These are phyloP conservation scores for Urechis unicinctus DNA, from an alignment of 2,888 invertebrate genomes.

Conservation along the genomic window DNA sequence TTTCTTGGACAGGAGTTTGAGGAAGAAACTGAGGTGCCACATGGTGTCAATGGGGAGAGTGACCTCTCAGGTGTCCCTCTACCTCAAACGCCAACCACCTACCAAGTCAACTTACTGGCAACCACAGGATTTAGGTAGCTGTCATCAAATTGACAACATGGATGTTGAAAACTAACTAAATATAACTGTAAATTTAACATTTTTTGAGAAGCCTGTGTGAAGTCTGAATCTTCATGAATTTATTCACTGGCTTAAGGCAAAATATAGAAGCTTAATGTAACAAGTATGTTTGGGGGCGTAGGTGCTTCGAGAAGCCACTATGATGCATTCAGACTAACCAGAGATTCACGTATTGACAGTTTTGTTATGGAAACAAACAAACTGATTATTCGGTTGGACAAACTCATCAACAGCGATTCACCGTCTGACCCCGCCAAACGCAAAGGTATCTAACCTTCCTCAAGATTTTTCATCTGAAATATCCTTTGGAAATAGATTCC, in stretches of 20 bases:
- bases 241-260: too few relatives aligned
- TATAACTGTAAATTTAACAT: background rate
- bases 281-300: too few relatives aligned
- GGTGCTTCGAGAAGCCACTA: constrained; percentile 64
- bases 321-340: constrained; percentile 65
- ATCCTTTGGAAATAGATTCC: too few relatives aligned
- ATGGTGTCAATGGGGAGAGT: background rate
- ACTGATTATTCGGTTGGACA: constrained; percentile 84
- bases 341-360: constrained; percentile 71
- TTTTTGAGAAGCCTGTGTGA: background rate
- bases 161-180: background rate
- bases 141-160: too few relatives aligned
- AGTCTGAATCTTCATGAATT: too few relatives aligned
- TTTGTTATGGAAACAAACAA: constrained; percentile 93
- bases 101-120: constrained; percentile 53
- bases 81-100: constrained; percentile 24
- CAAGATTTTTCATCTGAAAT: background rate
- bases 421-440: constrained; percentile 55
- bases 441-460: constrained; percentile 30
- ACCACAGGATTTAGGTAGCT: constrained; percentile 60
- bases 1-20: constrained; percentile 68
- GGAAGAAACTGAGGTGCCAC: constrained; percentile 11
- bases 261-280: too few relatives aligned
- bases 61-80: too few relatives aligned
- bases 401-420: constrained; percentile 69